Conservation (phyloP, 30 jellyfish, hydroid and myxozoan genomes). For the Pelagia noctiluca region DNA sequence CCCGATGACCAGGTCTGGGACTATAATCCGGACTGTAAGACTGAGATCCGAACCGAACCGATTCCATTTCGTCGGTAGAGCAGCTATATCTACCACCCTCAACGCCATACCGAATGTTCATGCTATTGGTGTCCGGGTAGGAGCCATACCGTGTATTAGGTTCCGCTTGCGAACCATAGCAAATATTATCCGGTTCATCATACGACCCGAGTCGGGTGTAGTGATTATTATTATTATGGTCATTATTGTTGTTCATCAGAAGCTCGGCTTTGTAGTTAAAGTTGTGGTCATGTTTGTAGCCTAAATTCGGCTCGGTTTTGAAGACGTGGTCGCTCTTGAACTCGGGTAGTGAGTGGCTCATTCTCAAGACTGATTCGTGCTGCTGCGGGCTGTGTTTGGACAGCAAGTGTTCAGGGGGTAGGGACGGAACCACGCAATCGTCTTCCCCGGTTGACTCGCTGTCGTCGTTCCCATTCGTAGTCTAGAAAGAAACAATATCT, state of each 20-base stretch:
- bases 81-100: slow-evolving; percentile 55
- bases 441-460: slow-evolving; percentile 74
- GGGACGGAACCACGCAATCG: slow-evolving; percentile 73
- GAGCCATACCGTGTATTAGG: slow-evolving; percentile 53
- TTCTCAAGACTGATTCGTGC: slow-evolving; percentile 66
- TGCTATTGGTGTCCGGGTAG: slow-evolving; percentile 58
- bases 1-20: slow-evolving; percentile 67
- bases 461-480: slow-evolving; percentile 61
- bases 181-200: slow-evolving; percentile 44
- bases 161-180: slow-evolving; percentile 75
- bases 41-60: slow-evolving; percentile 67
- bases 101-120: slow-evolving; percentile 54
- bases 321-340: slow-evolving; percentile 42
- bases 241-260: slow-evolving; percentile 29
- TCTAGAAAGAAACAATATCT: slow-evolving; percentile 36
- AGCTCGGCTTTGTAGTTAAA: slow-evolving; percentile 77
- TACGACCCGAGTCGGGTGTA: slow-evolving; percentile 45
- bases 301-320: slow-evolving; percentile 38
- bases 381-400: slow-evolving; percentile 72
- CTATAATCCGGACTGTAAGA: slow-evolving; percentile 63
- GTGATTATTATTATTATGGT: slow-evolving; percentile 37
- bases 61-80: slow-evolving; percentile 21
- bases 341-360: slow-evolving; percentile 58
- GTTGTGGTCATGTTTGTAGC: slow-evolving; percentile 47
- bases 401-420: slow-evolving; percentile 58